Percentiles rank a stretch among this genome's conserved stretches.
Evolutionary conservation across 1,140 invertebrate species (phyloP).

Genomic region (Diorhabda carinulata): DNA sequence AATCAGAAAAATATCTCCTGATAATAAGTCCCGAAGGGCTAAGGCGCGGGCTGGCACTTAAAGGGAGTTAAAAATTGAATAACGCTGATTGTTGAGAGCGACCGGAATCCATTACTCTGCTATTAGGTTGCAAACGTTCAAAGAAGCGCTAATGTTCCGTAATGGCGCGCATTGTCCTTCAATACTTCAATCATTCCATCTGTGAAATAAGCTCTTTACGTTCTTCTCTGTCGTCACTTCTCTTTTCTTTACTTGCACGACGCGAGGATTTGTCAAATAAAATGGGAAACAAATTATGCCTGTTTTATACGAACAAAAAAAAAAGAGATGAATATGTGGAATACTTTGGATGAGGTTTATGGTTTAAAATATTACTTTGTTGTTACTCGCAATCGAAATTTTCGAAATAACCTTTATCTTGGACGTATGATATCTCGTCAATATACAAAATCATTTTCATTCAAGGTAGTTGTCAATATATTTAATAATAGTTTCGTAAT

Average conservation of each 20-base stretch:
- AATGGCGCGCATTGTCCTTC: slow-evolving; percentile 41
- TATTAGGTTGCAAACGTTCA: slow-evolving; percentile 44
- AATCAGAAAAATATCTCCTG: slow-evolving; percentile 1
- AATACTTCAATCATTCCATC: slow-evolving; percentile 41
- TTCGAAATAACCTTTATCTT: too few relatives aligned
- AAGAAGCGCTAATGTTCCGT: slow-evolving; percentile 43
- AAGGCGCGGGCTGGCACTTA: slow-evolving; percentile 25
- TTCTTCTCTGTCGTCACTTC: slow-evolving; percentile 31
- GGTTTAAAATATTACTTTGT: too few relatives aligned
- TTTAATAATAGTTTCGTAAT: too few relatives aligned
- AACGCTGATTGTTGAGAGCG: slow-evolving; percentile 41
- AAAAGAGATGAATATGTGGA: slow-evolving; percentile 1
- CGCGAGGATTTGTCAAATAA: background rate
- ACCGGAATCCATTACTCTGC: slow-evolving; percentile 40
- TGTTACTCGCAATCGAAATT: too few relatives aligned
- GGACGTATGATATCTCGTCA: too few relatives aligned
- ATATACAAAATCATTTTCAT: too few relatives aligned
- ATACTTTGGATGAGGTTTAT: too few relatives aligned
- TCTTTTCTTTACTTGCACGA: slow-evolving; percentile 15
- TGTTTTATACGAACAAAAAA: background rate
- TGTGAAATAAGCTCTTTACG: slow-evolving; percentile 40
- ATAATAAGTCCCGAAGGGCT: background rate
- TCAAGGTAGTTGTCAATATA: too few relatives aligned
- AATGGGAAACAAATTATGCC: slow-evolving; percentile 10
- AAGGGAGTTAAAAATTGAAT: slow-evolving; percentile 41